Conservation (phyloP, 2,797 vertebrate species). For the Balearica regulorum region DNA sequence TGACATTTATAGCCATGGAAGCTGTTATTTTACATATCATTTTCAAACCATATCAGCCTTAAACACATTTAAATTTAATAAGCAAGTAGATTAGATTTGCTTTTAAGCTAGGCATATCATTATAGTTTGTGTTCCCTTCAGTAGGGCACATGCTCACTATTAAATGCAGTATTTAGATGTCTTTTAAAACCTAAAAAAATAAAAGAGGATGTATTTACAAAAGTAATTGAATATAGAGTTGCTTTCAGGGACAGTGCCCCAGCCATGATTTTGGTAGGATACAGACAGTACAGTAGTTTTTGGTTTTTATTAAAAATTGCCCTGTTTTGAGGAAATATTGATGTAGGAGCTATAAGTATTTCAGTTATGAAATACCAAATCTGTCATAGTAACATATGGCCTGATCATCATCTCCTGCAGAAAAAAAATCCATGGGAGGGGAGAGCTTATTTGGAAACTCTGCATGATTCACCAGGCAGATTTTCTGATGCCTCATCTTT, state of each 20-base stretch:
- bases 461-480: constrained; percentile 42
- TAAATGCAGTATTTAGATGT: constrained; percentile 68
- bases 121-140: constrained; percentile 63
- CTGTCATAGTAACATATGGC: constrained; percentile 68
- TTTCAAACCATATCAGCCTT: constrained; percentile 80
- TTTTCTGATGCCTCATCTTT: constrained; percentile 52
- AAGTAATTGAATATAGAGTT: constrained; percentile 59
- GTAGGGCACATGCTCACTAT: constrained; percentile 51
- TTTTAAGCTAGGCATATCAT: constrained; percentile 80
- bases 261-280: neutral
- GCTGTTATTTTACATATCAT: constrained; percentile 80
- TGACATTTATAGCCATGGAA: constrained; percentile 81
- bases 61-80: constrained; percentile 86
- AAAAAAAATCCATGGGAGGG: constrained; percentile 44
- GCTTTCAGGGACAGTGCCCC: neutral
- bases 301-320: constrained; percentile 28
- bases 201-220: constrained; percentile 20
- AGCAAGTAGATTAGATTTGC: constrained; percentile 83
- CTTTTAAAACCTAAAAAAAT: constrained; percentile 70
- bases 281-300: neutral
- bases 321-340: constrained; percentile 38
- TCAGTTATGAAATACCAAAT: constrained; percentile 67
- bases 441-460: constrained; percentile 54
- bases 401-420: constrained; percentile 35
- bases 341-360: constrained; percentile 14